Base-by-base conservation (phyloP, 1,140 invertebrate genomes). In the Diorhabda elongata region DNA sequence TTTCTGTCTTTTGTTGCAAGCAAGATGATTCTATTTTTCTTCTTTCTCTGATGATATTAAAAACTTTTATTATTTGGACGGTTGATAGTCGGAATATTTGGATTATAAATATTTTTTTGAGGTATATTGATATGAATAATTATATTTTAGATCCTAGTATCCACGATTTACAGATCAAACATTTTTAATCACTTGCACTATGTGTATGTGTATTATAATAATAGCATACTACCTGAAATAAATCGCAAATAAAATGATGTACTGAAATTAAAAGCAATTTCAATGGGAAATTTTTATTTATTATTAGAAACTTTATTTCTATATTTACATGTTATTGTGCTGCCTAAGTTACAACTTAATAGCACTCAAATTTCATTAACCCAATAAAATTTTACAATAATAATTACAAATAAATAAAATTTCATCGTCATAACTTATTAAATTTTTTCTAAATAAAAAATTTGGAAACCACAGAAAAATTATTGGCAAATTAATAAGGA, bases 331-430 rank as follows among this genome's bases (percentile, higher is more conserved):
- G 69, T 70, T 59, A 58, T 67, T 72, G 75, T 77, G 75, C 75
- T 74, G 70, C 68, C 74, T 77, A 75, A 75, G 71, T 74, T 74
- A 74, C 71, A 74, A 71, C 74, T 77, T 77, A 74, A 77, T 68
- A 71, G 69, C 74, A 73, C 74, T 74, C 72, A 61, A 66, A 76
- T 68, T 57, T 26, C 26, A 69, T 70, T 69, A 75, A 73, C 74
- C 57, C 66, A 76, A 72, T 73, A 69, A 70, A 75, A 74, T 74
- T 76, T 73, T 74, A 70, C 69, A 61, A 11, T 58, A 64, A 64
- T 63, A 68, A 63, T 63, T 72, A 72, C 71, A 74, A 74, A 74
- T 72, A 72, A 74, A 74, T 72, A 72, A 71, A 72, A 59, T 58
- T 64, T 42, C 47, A 52, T 52, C 58, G 68, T 45, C 61, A 68